A percentile compares a stretch with the other conserved stretches of the same genome.
Evolutionary conservation across 2,888 invertebrate genomes (phyloP).

Genomic region (Silvanus unidentatus): DNA sequence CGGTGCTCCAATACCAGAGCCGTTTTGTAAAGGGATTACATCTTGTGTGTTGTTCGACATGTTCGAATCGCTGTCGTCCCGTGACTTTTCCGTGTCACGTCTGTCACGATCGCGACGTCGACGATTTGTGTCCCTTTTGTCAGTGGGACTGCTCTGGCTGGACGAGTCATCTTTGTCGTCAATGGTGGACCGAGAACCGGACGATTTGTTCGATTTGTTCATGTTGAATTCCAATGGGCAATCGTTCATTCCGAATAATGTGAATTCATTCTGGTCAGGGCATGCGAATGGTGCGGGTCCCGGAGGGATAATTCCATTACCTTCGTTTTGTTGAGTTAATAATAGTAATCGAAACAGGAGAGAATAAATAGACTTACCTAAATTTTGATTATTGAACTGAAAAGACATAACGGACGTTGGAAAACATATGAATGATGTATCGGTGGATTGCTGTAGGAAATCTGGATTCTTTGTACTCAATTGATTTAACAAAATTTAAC

Average conservation of each 20-base stretch:
- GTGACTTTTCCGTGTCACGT: slow-evolving; percentile 44
- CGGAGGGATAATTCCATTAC: slow-evolving; percentile 15
- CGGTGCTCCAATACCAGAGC: slow-evolving; percentile 31
- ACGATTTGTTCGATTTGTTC: slow-evolving; percentile 55
- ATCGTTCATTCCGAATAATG: slow-evolving; percentile 47
- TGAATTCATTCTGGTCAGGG: slow-evolving; percentile 10
- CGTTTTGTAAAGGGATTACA: slow-evolving; percentile 32
- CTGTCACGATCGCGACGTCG: slow-evolving; percentile 36
- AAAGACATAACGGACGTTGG: slow-evolving; percentile 14
- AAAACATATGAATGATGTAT: neutral
- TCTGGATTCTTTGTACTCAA: too few relatives aligned
- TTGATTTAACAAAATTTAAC: too few relatives aligned
- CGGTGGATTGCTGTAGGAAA: neutral
- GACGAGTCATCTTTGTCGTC: slow-evolving; percentile 44
- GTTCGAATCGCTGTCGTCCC: slow-evolving; percentile 46
- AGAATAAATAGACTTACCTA: slow-evolving; percentile 10
- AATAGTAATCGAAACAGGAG: neutral
- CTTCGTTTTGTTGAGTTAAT: slow-evolving; percentile 11
- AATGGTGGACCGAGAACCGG: slow-evolving; percentile 34
- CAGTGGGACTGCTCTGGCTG: slow-evolving; percentile 40
- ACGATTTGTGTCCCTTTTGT: slow-evolving; percentile 28
- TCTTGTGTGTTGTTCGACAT: slow-evolving; percentile 39
- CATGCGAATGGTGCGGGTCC: neutral
- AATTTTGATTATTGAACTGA: slow-evolving; percentile 17
- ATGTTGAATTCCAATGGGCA: slow-evolving; percentile 58